Percentiles rank a stretch among this genome's conserved stretches.
Evolutionary conservation across 1,140 invertebrate species (phyloP).

Genomic region (Lepidurus arcticus): DNA sequence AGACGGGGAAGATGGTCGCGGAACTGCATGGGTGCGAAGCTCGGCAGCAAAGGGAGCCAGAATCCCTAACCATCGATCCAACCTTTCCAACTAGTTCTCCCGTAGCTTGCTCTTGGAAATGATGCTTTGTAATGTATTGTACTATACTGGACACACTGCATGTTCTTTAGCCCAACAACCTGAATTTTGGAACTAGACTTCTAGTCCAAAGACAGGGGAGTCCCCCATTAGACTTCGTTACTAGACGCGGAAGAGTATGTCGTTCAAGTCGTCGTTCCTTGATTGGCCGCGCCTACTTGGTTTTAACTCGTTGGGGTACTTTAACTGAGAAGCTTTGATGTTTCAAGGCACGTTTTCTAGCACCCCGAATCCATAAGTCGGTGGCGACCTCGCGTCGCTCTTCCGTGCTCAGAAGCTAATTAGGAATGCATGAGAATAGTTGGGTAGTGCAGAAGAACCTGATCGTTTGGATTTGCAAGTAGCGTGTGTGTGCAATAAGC

Average conservation of each 20-base stretch:
- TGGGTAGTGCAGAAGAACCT: not conserved
- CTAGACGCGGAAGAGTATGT: not conserved
- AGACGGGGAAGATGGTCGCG: not conserved
- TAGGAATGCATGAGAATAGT: slow-evolving; percentile 8
- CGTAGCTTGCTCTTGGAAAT: not conserved
- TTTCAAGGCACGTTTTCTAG: slow-evolving; percentile 11
- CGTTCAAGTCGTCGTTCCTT: not conserved
- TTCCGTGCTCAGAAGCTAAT: slow-evolving; percentile 9
- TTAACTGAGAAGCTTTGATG: not conserved
- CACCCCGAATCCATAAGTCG: slow-evolving; percentile 8
- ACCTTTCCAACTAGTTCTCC: not conserved
- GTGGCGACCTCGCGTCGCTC: not conserved
- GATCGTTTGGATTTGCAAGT: not conserved
- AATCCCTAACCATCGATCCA: slow-evolving; percentile 18
- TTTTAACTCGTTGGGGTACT: not conserved
- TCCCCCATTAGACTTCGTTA: not conserved
- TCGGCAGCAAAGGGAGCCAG: not conserved
- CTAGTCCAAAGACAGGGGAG: too few species aligned
- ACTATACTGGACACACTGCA: not conserved
- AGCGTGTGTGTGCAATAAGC: not conserved
- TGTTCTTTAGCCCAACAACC: not conserved
- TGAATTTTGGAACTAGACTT: not conserved
- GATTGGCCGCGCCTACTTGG: not conserved
- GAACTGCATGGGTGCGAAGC: not conserved
- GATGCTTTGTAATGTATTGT: not conserved